Base-by-base conservation (phyloP, 2,888 invertebrate species). In the Ochlodes sylvanus region DNA sequence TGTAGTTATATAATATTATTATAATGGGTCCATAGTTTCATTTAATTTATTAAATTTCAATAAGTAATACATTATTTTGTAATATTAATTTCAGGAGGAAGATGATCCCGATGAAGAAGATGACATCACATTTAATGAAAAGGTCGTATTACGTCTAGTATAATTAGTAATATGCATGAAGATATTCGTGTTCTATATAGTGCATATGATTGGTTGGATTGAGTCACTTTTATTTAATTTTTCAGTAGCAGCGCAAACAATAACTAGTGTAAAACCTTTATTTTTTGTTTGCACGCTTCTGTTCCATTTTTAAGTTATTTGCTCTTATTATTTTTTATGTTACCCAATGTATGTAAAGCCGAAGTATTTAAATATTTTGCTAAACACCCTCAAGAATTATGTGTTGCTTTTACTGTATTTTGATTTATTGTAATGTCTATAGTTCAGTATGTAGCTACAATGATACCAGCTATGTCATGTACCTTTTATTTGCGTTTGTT, bases 91-190 rank as follows among this genome's bases (percentile, higher is more conserved):
- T 7, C 75, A 78, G 79, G 78, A 79, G 12, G 77, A 78, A 1
- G 75, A 77, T 7, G 74, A 77, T 17, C 72, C 72, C 0, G 83
- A 78, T 7, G 79, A 76, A 0, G 78, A 77, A 0, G 80, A 80
- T 2, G 82, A 80, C 15, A 79, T 77, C n/a, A 73, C 75, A 2
- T 83, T 73, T 17, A 77, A 76, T 19, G 77, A 83, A 0, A 81
- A 82, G 67, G 77, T 85, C 42, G 81, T 84, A 3, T 64, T 85
- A 60, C 80, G 74, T 61, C 58, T 85, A 68, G 82, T 80, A 60
- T 84, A 83, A 50, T 57, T 62, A 63, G 47, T 17, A 19, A 61
- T 19, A 47, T 68, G 67, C 61, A 68, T 68, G 61, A 54, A 50
- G 55, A 68, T 61, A 54, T 67, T 55, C 44, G 34, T 63, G 62